These are phyloP conservation scores for Oryzias woworae DNA, from an alignment of 2,113 vertebrate genomes.

Conservation along the genomic window DNA sequence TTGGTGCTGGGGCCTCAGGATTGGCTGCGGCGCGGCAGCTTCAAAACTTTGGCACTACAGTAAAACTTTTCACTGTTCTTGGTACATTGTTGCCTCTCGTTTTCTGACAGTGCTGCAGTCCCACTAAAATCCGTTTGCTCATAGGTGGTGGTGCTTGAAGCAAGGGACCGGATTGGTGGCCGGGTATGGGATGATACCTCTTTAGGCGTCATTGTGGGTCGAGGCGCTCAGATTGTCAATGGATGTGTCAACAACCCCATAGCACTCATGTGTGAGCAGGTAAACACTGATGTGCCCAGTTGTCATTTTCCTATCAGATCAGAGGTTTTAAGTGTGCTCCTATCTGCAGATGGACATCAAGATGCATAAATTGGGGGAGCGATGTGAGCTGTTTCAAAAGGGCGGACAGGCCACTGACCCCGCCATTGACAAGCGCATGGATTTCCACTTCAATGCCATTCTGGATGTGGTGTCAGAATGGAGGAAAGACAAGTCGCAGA, in stretches of 20 bases:
- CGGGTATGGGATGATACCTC: constrained; percentile 92
- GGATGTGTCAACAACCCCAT: constrained; percentile 97
- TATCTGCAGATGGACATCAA: constrained; percentile 86
- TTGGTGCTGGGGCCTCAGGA: constrained; percentile 92
- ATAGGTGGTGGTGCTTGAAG: constrained; percentile 92
- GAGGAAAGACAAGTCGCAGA: constrained; percentile 96
- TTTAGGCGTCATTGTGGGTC: constrained; percentile 88
- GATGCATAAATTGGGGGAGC: constrained; percentile 94
- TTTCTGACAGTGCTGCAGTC: neutral
- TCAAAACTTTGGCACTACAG: constrained; percentile 95
- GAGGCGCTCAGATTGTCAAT: constrained; percentile 94
- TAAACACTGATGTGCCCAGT: constrained; percentile 37
- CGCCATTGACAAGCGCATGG: constrained; percentile 97
- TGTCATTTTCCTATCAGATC: neutral
- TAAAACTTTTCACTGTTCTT: constrained; percentile 49
- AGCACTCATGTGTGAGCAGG: constrained; percentile 98
- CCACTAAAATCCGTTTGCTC: constrained; percentile 1
- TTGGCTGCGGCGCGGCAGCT: constrained; percentile 93
- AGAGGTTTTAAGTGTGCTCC: neutral
- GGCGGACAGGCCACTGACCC: constrained; percentile 90
- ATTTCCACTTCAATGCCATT: constrained; percentile 99
- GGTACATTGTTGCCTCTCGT: neutral
- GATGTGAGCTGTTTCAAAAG: constrained; percentile 96
- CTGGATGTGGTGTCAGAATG: constrained; percentile 97
- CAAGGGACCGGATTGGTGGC: constrained; percentile 92